A percentile compares a stretch with the other conserved stretches of the same genome.
phyloP scores from a whole-genome alignment of 1,140 invertebrate genomes.

The Cheumatopsyche charites region DNA sequence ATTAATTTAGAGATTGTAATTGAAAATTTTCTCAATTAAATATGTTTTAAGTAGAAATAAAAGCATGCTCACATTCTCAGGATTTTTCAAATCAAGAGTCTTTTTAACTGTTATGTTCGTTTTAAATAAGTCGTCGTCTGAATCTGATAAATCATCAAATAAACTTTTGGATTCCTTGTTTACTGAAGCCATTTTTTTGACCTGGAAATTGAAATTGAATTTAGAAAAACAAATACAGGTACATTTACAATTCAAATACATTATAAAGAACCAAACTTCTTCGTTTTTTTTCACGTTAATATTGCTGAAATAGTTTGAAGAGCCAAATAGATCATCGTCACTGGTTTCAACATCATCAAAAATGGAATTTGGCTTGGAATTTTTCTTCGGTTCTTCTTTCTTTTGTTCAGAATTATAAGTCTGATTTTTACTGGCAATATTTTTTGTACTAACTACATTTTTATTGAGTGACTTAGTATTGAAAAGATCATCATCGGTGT shows the following conservation, averaged over 20 bases:
- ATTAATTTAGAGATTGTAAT: no score
- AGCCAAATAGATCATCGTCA: conserved; percentile 46
- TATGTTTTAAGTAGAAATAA: neutral
- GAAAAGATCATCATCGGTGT: conserved; percentile 48
- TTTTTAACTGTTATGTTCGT: conserved; percentile 11
- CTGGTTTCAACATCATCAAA: conserved; percentile 43
- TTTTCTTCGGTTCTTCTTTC: neutral
- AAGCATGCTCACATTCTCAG: neutral
- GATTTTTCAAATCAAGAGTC: neutral
- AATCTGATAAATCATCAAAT: conserved; percentile 32
- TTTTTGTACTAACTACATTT: neutral
- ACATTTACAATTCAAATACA: neutral
- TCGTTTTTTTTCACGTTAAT: neutral
- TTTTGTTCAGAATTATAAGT: neutral
- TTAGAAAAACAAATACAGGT: no score
- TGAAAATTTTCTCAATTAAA: neutral
- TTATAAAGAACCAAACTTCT: neutral
- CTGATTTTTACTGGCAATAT: neutral
- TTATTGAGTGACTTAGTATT: neutral
- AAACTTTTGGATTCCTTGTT: neutral
- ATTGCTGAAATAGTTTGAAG: neutral
- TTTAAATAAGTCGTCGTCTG: conserved; percentile 27
- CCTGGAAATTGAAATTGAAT: neutral
- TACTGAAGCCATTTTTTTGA: neutral
- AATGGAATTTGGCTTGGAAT: conserved; percentile 16